These are phyloP conservation scores for Aradophagus sp. DNA, from an alignment of 1,140 invertebrate genomes.

Conservation along the genomic window DNA sequence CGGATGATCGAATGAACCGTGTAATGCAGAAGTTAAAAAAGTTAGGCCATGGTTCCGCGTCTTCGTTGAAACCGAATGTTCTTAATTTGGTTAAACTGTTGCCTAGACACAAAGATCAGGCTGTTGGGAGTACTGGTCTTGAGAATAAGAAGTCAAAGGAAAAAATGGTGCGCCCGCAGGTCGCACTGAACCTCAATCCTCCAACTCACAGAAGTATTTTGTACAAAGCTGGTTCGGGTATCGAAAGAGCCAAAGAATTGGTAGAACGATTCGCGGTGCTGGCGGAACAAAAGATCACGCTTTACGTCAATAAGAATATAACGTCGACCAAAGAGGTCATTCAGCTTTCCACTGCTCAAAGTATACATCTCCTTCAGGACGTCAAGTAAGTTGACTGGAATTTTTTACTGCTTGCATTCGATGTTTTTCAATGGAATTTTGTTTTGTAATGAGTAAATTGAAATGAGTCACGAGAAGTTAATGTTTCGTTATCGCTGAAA, in stretches of 20 bases:
- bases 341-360: slow-evolving; percentile 76
- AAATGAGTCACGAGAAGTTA: too few relatives aligned
- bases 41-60: slow-evolving; percentile 61
- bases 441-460: too few relatives aligned
- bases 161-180: slow-evolving; percentile 62
- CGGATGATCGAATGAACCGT: slow-evolving; percentile 56
- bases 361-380: slow-evolving; percentile 79
- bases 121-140: not conserved
- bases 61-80: slow-evolving; percentile 65
- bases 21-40: slow-evolving; percentile 68
- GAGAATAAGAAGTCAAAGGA: slow-evolving; percentile 34
- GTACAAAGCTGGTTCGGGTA: slow-evolving; percentile 71
- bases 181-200: slow-evolving; percentile 51
- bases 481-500: too few relatives aligned
- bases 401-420: too few relatives aligned
- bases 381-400: slow-evolving; percentile 74
- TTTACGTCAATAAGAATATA: slow-evolving; percentile 76
- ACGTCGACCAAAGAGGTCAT: slow-evolving; percentile 77
- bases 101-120: slow-evolving; percentile 58
- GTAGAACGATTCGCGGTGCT: slow-evolving; percentile 75
- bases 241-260: slow-evolving; percentile 75
- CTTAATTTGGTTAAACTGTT: slow-evolving; percentile 66
- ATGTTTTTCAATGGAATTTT: too few relatives aligned
- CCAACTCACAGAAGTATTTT: slow-evolving; percentile 68
- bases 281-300: slow-evolving; percentile 75